Evolutionary conservation across 2,888 invertebrate species (phyloP).

Genomic region (Rhabditoides inermis): DNA sequence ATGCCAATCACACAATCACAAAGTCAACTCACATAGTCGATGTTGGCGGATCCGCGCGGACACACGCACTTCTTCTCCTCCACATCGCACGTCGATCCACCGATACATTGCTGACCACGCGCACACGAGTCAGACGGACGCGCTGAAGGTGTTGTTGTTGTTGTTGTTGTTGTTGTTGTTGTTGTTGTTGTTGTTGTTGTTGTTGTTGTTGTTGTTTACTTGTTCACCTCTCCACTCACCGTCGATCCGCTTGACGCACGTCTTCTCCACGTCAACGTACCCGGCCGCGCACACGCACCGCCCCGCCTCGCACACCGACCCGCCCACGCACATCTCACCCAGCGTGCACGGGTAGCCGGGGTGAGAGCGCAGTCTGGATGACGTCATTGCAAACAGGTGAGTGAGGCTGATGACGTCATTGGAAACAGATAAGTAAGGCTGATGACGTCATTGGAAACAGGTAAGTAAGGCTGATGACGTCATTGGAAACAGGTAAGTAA

Average conservation of each 20-base stretch:
- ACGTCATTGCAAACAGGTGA: too few species aligned
- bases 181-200: too few species aligned
- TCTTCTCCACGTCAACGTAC: slow-evolving; percentile 26
- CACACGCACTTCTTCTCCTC: slow-evolving; percentile 29
- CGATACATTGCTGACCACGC: slow-evolving; percentile 37
- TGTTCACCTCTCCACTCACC: slow-evolving; percentile 17
- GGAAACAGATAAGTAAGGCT: too few species aligned
- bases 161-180: too few species aligned
- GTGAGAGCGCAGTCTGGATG: slow-evolving; percentile 40
- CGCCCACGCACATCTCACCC: slow-evolving; percentile 35
- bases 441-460: too few species aligned
- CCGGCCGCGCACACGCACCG: slow-evolving; percentile 31
- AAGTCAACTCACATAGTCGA: slow-evolving; percentile 15
- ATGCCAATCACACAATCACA: too few species aligned
- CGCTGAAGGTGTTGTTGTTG: too few species aligned
- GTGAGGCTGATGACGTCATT: too few species aligned
- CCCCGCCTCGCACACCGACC: slow-evolving; percentile 27
- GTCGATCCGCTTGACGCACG: slow-evolving; percentile 20
- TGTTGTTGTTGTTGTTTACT: too few species aligned
- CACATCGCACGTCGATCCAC: slow-evolving; percentile 35
- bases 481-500: too few species aligned
- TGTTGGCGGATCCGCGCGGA: slow-evolving; percentile 15
- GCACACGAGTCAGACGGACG: slow-evolving; percentile 38
- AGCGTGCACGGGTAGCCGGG: slow-evolving; percentile 45
- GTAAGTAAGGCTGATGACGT: too few species aligned